Base-by-base conservation (phyloP, 2,888 invertebrate species). In the Brachypalpus laphriformis region DNA sequence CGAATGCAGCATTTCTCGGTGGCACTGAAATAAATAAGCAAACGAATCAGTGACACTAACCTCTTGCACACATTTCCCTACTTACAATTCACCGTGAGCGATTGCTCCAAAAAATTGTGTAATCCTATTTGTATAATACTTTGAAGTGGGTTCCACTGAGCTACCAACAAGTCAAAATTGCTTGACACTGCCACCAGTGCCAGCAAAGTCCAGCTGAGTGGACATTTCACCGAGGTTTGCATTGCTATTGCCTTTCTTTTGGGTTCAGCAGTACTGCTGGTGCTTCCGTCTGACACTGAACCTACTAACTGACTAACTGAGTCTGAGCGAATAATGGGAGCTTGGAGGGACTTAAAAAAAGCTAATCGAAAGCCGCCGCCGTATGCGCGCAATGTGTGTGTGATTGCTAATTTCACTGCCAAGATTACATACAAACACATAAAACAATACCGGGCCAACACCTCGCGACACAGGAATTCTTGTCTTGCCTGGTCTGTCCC, bases 11-110 rank as follows among this genome's bases (percentile, higher is more conserved):
- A 82, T 89, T 92, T 87, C 89, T 92, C 88, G 57, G 94, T 93
- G 89, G 97, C 94, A 91, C 98, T 98, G 90, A 96, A 96, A 87
- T n/a, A n/a, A 96, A 94, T 66, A 97, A 93, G 54, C 18, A 31
- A 5, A 65, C n/a, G n/a, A 42, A 42, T 49, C 51, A 22, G 20
- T 9, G 8, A 22, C 1, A 6, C 14, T 5, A 25, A 25, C 2
- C 25, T n/a, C 40, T 14, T 45, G 0, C 1, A 8, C 18, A 16
- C 14, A 3, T 25, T 42, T 7, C 25, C 18, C 8, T 37, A 85
- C 75, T 76, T 31, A 81, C 85, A 28, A 42, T 71, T 31, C 1
- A 75, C 45, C 11, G 74, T 74, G 20, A 42, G 37, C 1, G 59
- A 14, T 42, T 82, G 78, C 40, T 86, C 78, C 18, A 86, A 40